phyloP scores from a whole-genome alignment of 1,140 invertebrate species.

The Psix sp. region DNA sequence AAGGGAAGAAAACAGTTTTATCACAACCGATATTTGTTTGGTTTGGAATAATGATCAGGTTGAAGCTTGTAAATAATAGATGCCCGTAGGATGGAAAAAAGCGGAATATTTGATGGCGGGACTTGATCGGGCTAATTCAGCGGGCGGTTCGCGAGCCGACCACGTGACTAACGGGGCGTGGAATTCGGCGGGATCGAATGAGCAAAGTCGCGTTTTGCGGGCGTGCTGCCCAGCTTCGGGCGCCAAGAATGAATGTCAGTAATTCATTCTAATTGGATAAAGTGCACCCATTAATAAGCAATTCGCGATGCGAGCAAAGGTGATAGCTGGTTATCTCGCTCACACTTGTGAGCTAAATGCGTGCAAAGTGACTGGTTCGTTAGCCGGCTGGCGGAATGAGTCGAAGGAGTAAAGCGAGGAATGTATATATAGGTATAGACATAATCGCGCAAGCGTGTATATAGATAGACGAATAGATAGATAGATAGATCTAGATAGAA shows the following conservation, averaged over 20 bases:
- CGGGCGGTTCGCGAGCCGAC: conserved; percentile 35
- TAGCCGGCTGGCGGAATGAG: conserved; percentile 40
- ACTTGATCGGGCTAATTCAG: conserved; percentile 49
- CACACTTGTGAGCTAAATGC: conserved; percentile 23
- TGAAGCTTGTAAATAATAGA: conserved; percentile 28
- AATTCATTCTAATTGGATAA: conserved; percentile 74
- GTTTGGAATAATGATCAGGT: conserved; percentile 19
- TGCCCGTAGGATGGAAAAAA: conserved; percentile 6
- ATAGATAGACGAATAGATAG: conserved; percentile 38
- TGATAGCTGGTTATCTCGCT: conserved; percentile 16
- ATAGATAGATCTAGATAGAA: conserved; percentile 32
- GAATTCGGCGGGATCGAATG: conserved; percentile 52
- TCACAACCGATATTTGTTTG: conserved; percentile 30
- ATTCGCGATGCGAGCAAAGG: conserved; percentile 60
- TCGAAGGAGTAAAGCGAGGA: too few relatives aligned
- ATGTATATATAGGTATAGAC: conserved; percentile 32
- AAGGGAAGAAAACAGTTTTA: too few relatives aligned
- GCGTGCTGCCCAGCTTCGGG: conserved; percentile 36
- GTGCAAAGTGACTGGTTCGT: conserved; percentile 41
- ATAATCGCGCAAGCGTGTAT: conserved; percentile 10
- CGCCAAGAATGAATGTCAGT: conserved; percentile 59
- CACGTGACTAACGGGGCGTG: conserved; percentile 53
- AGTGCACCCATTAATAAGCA: conserved; percentile 71
- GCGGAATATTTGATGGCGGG: conserved; percentile 38
- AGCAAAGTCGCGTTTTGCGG: conserved; percentile 39